phyloP scores from a whole-genome alignment of 2,888 invertebrate species.

The Malacosoma neustria region DNA sequence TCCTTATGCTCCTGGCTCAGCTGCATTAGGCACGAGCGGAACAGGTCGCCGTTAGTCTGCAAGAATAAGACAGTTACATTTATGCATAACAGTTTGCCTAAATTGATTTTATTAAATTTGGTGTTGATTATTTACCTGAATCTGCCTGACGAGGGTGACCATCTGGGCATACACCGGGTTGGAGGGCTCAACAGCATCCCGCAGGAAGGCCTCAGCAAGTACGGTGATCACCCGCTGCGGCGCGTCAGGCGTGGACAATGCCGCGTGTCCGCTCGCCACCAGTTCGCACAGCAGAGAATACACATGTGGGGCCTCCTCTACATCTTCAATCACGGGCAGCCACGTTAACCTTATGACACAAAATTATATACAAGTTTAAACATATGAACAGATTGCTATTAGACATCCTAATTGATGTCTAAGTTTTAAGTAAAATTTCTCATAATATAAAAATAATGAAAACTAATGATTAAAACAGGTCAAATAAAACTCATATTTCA shows the following conservation, averaged over 20 bases:
- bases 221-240: conserved; percentile 90
- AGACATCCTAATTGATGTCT: no score
- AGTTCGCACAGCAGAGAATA: conserved; percentile 97
- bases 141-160: conserved; percentile 88
- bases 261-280: conserved; percentile 91
- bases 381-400: neutral
- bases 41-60: conserved; percentile 84
- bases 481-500: no score
- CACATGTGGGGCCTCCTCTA: conserved; percentile 96
- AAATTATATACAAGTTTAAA: no score
- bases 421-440: no score
- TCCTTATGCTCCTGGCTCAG: conserved; percentile 88
- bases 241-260: conserved; percentile 90
- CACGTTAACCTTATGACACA: conserved; percentile 90
- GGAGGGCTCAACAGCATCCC: conserved; percentile 85
- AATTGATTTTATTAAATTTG: neutral
- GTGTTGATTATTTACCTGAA: conserved; percentile 77
- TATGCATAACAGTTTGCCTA: no score
- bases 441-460: no score
- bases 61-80: conserved; percentile 16
- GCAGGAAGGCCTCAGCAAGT: conserved; percentile 91
- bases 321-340: conserved; percentile 97
- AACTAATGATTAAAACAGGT: no score
- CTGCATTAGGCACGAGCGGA: conserved; percentile 85
- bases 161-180: conserved; percentile 86